A percentile compares a stretch with the other conserved stretches of the same genome.
These are phyloP conservation scores for Spilosoma lubricipeda DNA, from an alignment of 2,888 invertebrate genomes.

Conservation along the genomic window DNA sequence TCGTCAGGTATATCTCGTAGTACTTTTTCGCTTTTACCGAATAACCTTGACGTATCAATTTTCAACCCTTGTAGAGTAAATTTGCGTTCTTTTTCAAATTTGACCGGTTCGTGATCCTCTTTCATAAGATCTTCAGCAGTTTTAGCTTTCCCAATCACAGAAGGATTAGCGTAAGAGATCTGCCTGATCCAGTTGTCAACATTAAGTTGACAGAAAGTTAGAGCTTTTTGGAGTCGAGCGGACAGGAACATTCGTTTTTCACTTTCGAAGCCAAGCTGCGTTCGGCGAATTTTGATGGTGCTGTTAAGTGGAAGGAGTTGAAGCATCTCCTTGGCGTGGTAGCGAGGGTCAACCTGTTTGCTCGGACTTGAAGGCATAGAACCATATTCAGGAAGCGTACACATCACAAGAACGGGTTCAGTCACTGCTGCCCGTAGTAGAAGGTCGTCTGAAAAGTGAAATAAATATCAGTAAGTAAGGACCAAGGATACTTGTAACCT, in stretches of 20 bases:
- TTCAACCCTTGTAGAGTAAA: constrained; percentile 84
- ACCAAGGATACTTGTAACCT: neutral
- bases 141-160: constrained; percentile 75
- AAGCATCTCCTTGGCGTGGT: constrained; percentile 85
- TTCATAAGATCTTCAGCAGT: constrained; percentile 85
- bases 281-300: constrained; percentile 78
- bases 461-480: neutral
- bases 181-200: constrained; percentile 88
- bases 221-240: constrained; percentile 87
- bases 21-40: constrained; percentile 84
- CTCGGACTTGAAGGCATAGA: constrained; percentile 79
- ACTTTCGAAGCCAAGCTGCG: constrained; percentile 87
- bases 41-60: constrained; percentile 81
- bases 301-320: constrained; percentile 81
- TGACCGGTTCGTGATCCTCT: constrained; percentile 83
- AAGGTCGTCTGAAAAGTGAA: constrained; percentile 79
- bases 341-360: constrained; percentile 84
- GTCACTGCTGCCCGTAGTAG: constrained; percentile 87
- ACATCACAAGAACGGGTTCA: constrained; percentile 89
- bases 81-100: constrained; percentile 83
- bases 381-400: constrained; percentile 86
- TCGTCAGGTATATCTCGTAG: constrained; percentile 86
- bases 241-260: constrained; percentile 88
- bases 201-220: constrained; percentile 88
- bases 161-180: constrained; percentile 83